Evolutionary conservation across 2,888 invertebrate genomes (phyloP).

Genomic region (Lumbricus terrestris): DNA sequence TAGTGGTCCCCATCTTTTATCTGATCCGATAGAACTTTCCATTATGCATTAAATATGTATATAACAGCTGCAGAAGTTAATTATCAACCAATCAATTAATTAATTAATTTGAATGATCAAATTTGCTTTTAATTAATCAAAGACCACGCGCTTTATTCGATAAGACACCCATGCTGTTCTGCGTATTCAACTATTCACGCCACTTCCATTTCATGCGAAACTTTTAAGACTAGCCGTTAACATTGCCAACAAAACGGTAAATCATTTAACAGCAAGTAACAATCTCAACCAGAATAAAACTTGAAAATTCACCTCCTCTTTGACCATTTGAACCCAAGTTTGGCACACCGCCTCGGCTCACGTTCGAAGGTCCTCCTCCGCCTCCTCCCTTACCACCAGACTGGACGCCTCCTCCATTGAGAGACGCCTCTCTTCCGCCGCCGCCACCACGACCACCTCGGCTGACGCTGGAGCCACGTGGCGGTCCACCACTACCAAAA

Average conservation of each 20-base stretch:
- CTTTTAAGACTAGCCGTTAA: no score
- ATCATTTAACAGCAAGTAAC: not conserved
- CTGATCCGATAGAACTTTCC: no score
- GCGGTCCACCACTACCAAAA: conserved; percentile 8
- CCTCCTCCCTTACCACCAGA: not conserved
- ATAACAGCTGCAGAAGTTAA: no score
- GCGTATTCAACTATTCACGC: no score
- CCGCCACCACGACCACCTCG: conserved; percentile 10
- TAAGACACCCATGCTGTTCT: no score
- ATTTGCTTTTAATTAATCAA: no score
- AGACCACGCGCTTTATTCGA: no score
- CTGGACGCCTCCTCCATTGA: not conserved
- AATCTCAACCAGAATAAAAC: not conserved
- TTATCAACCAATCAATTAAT: no score
- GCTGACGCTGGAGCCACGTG: not conserved
- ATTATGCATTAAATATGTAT: no score
- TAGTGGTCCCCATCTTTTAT: no score
- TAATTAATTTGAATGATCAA: no score
- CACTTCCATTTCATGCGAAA: no score
- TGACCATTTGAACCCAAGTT: conserved; percentile 5
- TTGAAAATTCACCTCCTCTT: not conserved
- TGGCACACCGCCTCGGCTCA: not conserved
- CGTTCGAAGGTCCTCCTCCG: not conserved
- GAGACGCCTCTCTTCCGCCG: not conserved
- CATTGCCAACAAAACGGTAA: not conserved